These are phyloP conservation scores for Melinopterus prodromus DNA, from an alignment of 2,888 invertebrate genomes.

Conservation along the genomic window DNA sequence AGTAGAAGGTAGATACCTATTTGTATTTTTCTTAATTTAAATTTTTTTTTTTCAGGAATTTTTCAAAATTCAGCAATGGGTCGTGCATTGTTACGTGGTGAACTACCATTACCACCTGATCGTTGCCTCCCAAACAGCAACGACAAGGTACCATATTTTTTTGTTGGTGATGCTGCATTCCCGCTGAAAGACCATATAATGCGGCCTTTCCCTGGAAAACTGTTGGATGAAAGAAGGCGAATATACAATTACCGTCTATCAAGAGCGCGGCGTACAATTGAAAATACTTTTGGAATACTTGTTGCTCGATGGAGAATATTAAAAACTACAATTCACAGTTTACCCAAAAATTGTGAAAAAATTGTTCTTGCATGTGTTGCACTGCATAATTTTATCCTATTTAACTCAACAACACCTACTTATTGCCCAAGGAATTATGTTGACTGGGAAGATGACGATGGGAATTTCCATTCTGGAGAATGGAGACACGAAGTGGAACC, in stretches of 20 bases:
- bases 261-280: constrained; percentile 20
- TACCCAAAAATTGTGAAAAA: constrained; percentile 25
- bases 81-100: background rate
- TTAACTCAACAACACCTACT: constrained; percentile 16
- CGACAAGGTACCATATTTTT: constrained; percentile 27
- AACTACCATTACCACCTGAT: constrained; percentile 27
- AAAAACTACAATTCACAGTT: constrained; percentile 8
- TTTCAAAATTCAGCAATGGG: constrained; percentile 13
- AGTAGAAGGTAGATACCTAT: too few species aligned
- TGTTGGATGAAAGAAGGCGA: constrained; percentile 22
- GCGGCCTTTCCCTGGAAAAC: constrained; percentile 20
- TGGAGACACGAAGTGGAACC: constrained; percentile 23
- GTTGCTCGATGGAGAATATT: constrained; percentile 26
- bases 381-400: constrained; percentile 25
- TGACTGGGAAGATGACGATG: constrained; percentile 28
- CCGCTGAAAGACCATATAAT: constrained; percentile 27
- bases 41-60: constrained; percentile 19
- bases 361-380: constrained; percentile 25
- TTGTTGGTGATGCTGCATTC: constrained; percentile 28
- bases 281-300: constrained; percentile 29
- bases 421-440: constrained; percentile 25
- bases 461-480: constrained; percentile 23
- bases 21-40: too few species aligned
- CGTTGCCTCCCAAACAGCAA: constrained; percentile 22
- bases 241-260: constrained; percentile 28